Evolutionary conservation across 1,140 invertebrate species (phyloP), one percentile per base, ranked within the genome.

Genomic region (Brachionus sp.): DNA sequence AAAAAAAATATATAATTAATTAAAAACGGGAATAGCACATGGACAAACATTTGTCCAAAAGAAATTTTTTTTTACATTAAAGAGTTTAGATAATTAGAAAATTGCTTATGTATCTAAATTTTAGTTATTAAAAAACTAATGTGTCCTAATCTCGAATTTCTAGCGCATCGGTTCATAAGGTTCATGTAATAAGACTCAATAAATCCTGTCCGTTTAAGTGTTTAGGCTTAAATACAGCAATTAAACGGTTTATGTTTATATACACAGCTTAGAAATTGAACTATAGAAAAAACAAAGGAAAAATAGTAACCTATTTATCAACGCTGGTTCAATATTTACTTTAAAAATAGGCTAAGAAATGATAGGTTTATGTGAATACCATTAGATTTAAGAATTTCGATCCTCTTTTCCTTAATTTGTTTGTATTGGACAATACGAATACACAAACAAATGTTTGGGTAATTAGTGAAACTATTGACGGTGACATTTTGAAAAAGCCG

Each of bases 271-370:
- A 37, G 19, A 70, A 33, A 39, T 39, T 16, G 35, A 70, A 19
- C 66, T 19, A 19, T 35, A 39, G 6, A 66, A 13, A 66, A 33
- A 33, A 19, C 13, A 66, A 66, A 66, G n/a, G 16, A 4, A 70
- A 42, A 37, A 70, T 19, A 70, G 16, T 42, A 70, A 70, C 66
- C 66, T 39, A 70, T 39, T 70, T 70, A 39, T 70, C 50, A 16
- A 70, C 37, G 4, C 66, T 70, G 12, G 66, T 70, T 70, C 66
- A 70, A 70, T 70, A 70, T 70, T 70, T 70, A 70, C 66, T 16
- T 70, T 70, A 70, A 70, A 70, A 37, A 37, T 70, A 70, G 66
- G 66, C 66, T 70, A 70, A 66, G 25, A 66, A 66, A 33, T 70
- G 16, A 70, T 70, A 70, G 66, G 16, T 70, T 70, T 70, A 70